Conservation (phyloP, 1,140 invertebrate species). For the Stegodyphus mimosarum region DNA sequence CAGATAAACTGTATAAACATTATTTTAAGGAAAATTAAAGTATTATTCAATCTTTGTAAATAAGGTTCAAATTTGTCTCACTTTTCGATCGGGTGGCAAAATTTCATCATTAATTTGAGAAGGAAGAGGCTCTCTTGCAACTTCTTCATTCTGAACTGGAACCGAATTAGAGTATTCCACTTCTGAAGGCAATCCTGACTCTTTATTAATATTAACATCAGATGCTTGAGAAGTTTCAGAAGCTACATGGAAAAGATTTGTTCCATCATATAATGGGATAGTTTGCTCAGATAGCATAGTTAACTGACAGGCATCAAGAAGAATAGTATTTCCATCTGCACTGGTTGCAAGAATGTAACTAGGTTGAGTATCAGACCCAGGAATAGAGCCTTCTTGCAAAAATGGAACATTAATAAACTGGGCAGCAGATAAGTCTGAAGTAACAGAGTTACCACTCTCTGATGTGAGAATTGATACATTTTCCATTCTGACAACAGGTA, state of each 20-base stretch:
- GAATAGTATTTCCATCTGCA: constrained; percentile 56
- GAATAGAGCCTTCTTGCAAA: constrained; percentile 26
- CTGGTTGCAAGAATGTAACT: constrained; percentile 51
- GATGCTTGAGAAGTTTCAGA: constrained; percentile 18
- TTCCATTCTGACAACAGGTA: constrained; percentile 23
- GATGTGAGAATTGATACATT: constrained; percentile 17
- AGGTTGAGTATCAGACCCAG: constrained; percentile 33
- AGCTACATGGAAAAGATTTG: constrained; percentile 39
- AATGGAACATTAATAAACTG: constrained; percentile 46
- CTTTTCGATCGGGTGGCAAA: constrained; percentile 47
- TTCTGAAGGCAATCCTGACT: background rate
- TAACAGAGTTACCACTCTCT: constrained; percentile 12
- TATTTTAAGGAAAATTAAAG: too few relatives aligned
- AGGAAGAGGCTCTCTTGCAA: background rate
- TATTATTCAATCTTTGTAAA: too few relatives aligned
- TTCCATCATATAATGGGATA: constrained; percentile 46
- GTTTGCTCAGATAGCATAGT: constrained; percentile 36
- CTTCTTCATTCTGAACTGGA: background rate
- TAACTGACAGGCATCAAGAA: constrained; percentile 53
- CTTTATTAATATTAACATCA: background rate
- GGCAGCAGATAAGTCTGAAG: constrained; percentile 11
- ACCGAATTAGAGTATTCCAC: background rate
- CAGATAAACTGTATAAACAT: too few relatives aligned
- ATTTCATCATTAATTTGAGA: constrained; percentile 33
- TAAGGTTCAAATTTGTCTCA: background rate